Base-by-base conservation (phyloP, 2,113 vertebrate species). In the Perognathus longimembris region DNA sequence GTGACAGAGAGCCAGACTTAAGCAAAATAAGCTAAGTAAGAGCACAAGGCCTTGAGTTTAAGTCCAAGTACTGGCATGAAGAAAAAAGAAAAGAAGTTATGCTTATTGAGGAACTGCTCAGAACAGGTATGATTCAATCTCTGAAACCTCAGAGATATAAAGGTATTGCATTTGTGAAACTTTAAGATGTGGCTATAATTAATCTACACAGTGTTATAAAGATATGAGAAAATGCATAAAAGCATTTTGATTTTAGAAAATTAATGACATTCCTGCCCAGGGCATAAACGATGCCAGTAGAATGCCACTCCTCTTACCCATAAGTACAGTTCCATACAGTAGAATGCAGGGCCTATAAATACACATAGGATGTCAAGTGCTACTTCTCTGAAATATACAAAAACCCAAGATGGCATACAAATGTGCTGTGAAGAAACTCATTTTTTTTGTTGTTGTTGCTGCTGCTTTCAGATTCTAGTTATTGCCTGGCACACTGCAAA, bases 111-210 rank as follows among this genome's bases (percentile, higher is more conserved):
- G 26, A 66, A 71, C 63, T 76, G 7, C 12, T 63, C 38, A 6
- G 70, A 42, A 45, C 14, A 2, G 28, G 59, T 54, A 66, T 66
- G 57, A 66, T 4, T 57, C 26, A 75, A 61, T 63, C 75, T 67
- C 79, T 38, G 14, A 97, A 86, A 63, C 22, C 15, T 71, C 6
- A 45, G 9, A 32, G n/a, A 91, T 36, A 2, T 28, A 82, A 91
- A 36, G 4, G 14, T 45, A 67, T 76, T 57, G 1, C 40, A 73
- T 69, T 14, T 38, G 6, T 81, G 8, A 38, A 50, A 82, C 40
- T 88, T 82, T 66, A 67, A 92, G 87, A 91, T 45, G 77, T 32
- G 26, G 78, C 26, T 79, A 38, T 54, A 90, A 85, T 42, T 79
- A 91, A 93, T 57, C 30, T 30, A 80, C 8, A 9, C 5, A 78